Evolutionary conservation across 2,797 vertebrate species (phyloP).

Genomic region (Sebastes itinus): DNA sequence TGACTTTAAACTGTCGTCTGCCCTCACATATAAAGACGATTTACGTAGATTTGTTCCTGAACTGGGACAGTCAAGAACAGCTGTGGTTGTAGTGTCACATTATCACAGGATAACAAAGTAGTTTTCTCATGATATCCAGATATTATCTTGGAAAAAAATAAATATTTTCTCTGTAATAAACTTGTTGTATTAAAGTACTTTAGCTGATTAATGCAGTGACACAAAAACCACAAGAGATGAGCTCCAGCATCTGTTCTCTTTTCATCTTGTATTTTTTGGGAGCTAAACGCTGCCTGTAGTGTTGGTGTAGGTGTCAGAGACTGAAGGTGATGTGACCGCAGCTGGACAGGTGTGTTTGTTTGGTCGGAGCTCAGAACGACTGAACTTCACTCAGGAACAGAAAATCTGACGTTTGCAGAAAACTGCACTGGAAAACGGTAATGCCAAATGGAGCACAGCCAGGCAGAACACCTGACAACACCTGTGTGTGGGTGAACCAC

Average conservation of each 20-base stretch:
- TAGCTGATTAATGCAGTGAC: neutral
- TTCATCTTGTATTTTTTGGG: too few species aligned
- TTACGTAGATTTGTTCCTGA: neutral
- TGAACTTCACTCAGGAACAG: constrained; percentile 13
- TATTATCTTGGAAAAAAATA: neutral
- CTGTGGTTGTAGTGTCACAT: neutral
- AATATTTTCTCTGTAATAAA: neutral
- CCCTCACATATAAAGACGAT: neutral
- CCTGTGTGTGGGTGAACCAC: too few species aligned
- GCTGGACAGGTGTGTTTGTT: neutral
- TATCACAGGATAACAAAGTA: neutral
- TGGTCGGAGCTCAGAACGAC: neutral
- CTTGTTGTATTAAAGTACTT: neutral
- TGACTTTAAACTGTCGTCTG: neutral
- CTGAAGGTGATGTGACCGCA: neutral
- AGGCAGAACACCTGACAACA: neutral
- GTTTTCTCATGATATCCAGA: neutral
- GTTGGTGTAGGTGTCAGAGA: neutral
- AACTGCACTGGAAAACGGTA: neutral
- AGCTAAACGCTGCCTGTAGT: neutral
- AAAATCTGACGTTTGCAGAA: neutral
- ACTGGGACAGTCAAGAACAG: neutral
- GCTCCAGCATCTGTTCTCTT: neutral
- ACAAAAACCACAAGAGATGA: neutral
- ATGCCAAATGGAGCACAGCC: too few species aligned